Conservation (phyloP, 2,797 vertebrate species). For the Hippoglossus hippoglossus region DNA sequence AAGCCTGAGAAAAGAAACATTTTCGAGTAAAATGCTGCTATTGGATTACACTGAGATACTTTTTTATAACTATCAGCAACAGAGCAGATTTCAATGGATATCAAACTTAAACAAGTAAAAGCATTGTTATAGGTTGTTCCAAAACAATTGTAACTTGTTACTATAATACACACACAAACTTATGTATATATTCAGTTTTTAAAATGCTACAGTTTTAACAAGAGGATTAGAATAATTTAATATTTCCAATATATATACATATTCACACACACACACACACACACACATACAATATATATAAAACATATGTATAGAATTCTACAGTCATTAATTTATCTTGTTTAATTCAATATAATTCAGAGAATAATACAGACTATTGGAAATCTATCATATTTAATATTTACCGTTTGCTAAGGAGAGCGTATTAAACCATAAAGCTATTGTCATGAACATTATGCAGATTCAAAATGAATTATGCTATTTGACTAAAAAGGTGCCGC, state of each 20-base stretch:
- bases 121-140: neutral
- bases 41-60: neutral
- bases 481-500: neutral
- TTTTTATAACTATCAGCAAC: constrained; percentile 3
- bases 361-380: neutral
- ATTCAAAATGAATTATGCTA: constrained; percentile 44
- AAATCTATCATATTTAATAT: constrained; percentile 25
- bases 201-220: no score
- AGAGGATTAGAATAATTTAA: no score
- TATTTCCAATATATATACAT: no score
- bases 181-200: no score
- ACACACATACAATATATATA: neutral
- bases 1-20: neutral
- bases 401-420: constrained; percentile 17
- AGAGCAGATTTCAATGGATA: neutral
- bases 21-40: constrained; percentile 8
- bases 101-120: neutral
- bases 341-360: constrained; percentile 1
- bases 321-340: neutral
- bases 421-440: constrained; percentile 41
- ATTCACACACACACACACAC: neutral
- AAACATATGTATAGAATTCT: neutral
- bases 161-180: no score
- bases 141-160: neutral
- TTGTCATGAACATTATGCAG: constrained; percentile 38